Conservation (phyloP, 1,140 invertebrate species). For the Apis cerana region DNA sequence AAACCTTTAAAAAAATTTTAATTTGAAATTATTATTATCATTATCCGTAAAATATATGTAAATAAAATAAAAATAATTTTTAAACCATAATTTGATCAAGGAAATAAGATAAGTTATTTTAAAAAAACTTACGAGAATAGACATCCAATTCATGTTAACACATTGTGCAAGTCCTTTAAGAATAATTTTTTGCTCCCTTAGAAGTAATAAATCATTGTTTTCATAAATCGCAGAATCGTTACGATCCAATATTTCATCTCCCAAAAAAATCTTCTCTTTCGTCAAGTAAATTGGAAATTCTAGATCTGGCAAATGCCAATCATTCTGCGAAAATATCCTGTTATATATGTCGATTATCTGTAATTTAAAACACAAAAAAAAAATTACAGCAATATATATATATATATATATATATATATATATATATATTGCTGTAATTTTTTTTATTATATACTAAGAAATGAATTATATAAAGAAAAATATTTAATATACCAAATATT, state of each 20-base stretch:
- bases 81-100: background rate
- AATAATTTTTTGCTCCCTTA: slow-evolving; percentile 85
- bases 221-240: slow-evolving; percentile 72
- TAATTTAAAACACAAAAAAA: slow-evolving; percentile 18
- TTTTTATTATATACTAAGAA: too few species aligned
- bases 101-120: background rate
- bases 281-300: slow-evolving; percentile 81
- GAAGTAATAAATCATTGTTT: slow-evolving; percentile 82
- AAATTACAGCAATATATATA: background rate
- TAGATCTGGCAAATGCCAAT: slow-evolving; percentile 79
- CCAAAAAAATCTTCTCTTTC: slow-evolving; percentile 82
- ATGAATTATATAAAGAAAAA: background rate
- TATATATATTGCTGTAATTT: too few species aligned
- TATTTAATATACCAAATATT: background rate
- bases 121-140: slow-evolving; percentile 88
- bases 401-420: too few species aligned
- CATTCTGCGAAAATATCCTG: slow-evolving; percentile 81
- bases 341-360: slow-evolving; percentile 84
- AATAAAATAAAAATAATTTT: background rate
- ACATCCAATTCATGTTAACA: slow-evolving; percentile 95
- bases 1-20: too few species aligned
- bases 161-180: slow-evolving; percentile 91
- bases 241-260: slow-evolving; percentile 82
- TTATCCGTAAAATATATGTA: background rate
- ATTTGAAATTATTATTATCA: background rate